These are phyloP conservation scores for Leucoraja ocellata DNA, from an alignment of 2,797 vertebrate species.

Conservation along the genomic window DNA sequence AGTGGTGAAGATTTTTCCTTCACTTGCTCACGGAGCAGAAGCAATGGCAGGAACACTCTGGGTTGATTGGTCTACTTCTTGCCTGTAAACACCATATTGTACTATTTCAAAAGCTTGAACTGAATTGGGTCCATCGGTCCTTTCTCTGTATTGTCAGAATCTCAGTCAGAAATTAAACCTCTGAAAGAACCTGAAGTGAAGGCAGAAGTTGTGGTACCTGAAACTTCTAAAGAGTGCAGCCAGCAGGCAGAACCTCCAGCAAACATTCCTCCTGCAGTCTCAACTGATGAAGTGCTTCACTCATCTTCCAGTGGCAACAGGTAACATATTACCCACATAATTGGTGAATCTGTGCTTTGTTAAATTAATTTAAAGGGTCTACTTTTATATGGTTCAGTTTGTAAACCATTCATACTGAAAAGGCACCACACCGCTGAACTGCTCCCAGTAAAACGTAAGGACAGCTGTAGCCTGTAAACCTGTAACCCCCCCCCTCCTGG, in stretches of 20 bases:
- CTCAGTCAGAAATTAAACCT: background rate
- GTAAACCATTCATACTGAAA: background rate
- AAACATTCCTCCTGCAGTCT: background rate
- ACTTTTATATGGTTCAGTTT: background rate
- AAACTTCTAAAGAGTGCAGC: background rate
- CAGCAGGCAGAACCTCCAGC: background rate
- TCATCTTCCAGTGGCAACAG: background rate
- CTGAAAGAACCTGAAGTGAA: background rate
- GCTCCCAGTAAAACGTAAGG: background rate
- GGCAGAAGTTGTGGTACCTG: background rate
- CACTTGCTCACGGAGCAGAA: background rate
- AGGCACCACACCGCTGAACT: background rate
- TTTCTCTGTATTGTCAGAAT: background rate
- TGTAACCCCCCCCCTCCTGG: background rate
- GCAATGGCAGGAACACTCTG: background rate
- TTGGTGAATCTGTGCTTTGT: background rate
- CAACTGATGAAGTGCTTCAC: background rate
- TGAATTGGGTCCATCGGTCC: background rate
- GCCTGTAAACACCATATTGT: background rate
- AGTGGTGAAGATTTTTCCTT: background rate
- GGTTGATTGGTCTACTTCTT: background rate
- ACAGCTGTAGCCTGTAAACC: background rate
- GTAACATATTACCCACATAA: background rate
- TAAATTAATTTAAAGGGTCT: no score
- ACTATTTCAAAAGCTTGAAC: background rate